These are phyloP conservation scores for Monodelphis domestica DNA, from an alignment of 2,797 vertebrate genomes.

Conservation along the genomic window DNA sequence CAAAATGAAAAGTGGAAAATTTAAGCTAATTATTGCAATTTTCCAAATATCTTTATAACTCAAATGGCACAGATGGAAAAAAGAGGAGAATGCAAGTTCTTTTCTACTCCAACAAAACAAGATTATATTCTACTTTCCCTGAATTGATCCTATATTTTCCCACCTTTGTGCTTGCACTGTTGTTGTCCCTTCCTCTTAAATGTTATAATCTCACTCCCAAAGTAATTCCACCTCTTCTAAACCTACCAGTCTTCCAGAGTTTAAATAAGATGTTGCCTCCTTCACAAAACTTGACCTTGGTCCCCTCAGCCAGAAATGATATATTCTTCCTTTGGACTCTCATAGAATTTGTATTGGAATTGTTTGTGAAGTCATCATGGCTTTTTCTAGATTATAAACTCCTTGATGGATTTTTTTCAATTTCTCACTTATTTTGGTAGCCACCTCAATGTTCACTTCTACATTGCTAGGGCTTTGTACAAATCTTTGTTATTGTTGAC, in stretches of 20 bases:
- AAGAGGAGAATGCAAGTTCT: not conserved
- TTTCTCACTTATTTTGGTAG: not conserved
- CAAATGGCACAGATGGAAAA: not conserved
- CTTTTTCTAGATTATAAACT: not conserved
- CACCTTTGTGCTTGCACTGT: not conserved
- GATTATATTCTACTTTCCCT: not conserved
- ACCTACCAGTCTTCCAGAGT: too few relatives aligned
- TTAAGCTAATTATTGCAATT: constrained; percentile 14
- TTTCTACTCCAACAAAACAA: not conserved
- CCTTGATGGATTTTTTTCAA: not conserved
- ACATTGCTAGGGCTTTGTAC: not conserved
- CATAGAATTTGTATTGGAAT: not conserved
- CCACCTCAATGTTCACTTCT: not conserved
- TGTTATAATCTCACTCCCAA: not conserved
- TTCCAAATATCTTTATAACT: constrained; percentile 5
- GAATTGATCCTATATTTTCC: not conserved
- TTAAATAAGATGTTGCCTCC: too few relatives aligned
- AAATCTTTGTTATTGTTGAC: too few relatives aligned
- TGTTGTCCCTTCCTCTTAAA: not conserved
- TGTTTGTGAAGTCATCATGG: not conserved
- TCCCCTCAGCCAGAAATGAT: not conserved
- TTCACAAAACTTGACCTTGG: not conserved
- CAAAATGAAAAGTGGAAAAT: constrained; percentile 17
- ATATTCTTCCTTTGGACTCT: not conserved
- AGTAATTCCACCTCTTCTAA: not conserved